These are phyloP conservation scores for Batillaria attramentaria DNA, from an alignment of 1,140 invertebrate genomes.

Conservation along the genomic window DNA sequence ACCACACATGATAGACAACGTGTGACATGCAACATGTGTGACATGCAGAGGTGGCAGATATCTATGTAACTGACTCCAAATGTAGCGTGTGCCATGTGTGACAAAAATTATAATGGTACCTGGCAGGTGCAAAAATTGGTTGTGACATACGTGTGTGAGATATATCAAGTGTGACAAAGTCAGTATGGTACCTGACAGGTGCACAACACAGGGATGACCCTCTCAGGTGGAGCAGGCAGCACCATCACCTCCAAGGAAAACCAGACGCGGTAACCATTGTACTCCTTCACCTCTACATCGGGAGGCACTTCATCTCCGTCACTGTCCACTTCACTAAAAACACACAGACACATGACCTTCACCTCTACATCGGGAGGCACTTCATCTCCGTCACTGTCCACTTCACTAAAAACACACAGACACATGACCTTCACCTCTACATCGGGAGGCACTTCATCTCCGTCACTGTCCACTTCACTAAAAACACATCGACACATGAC, in stretches of 20 bases:
- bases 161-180: background rate
- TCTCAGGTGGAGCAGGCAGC: slow-evolving; percentile 64
- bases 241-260: slow-evolving; percentile 68
- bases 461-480: slow-evolving; percentile 72
- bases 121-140: no score
- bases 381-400: slow-evolving; percentile 72
- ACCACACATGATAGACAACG: no score
- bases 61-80: no score
- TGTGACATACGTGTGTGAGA: no score
- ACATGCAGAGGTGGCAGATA: no score
- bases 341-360: slow-evolving; percentile 22
- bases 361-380: slow-evolving; percentile 57
- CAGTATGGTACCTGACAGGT: slow-evolving; percentile 62
- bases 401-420: slow-evolving; percentile 56
- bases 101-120: no score
- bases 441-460: slow-evolving; percentile 65
- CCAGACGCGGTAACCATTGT: slow-evolving; percentile 69
- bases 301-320: slow-evolving; percentile 69
- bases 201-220: slow-evolving; percentile 62
- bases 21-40: no score
- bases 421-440: slow-evolving; percentile 46
- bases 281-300: slow-evolving; percentile 56
- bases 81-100: no score
- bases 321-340: slow-evolving; percentile 69
- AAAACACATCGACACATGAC: background rate